phyloP scores from a whole-genome alignment of 2,797 vertebrate species.

The Naso thynnoides region DNA sequence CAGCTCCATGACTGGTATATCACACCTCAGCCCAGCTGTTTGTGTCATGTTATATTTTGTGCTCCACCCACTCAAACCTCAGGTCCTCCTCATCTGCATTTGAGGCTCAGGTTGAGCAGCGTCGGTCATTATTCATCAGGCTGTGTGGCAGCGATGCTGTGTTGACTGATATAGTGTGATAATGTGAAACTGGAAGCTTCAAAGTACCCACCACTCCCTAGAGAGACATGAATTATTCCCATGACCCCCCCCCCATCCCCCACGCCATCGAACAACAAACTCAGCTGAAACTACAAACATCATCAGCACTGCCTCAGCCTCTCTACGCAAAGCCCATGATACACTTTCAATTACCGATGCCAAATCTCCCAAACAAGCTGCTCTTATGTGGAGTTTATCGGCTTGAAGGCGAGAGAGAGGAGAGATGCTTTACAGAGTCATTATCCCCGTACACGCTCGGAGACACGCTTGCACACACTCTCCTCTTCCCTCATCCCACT shows the following conservation, averaged over 20 bases:
- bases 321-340: slow-evolving; percentile 51
- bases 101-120: slow-evolving; percentile 18
- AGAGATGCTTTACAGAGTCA: slow-evolving; percentile 64
- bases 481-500: slow-evolving; percentile 43
- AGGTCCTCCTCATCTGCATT: slow-evolving; percentile 21
- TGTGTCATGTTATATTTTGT: neutral
- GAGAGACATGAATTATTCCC: slow-evolving; percentile 77
- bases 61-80: slow-evolving; percentile 12
- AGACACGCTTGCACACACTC: slow-evolving; percentile 32
- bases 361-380: slow-evolving; percentile 67
- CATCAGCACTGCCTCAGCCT: slow-evolving; percentile 54
- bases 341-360: slow-evolving; percentile 74
- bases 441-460: slow-evolving; percentile 53
- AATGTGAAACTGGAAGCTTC: slow-evolving; percentile 69
- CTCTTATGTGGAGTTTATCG: slow-evolving; percentile 72
- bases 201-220: slow-evolving; percentile 62
- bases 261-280: slow-evolving; percentile 52
- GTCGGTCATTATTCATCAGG: slow-evolving; percentile 43
- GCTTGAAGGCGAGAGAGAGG: slow-evolving; percentile 61
- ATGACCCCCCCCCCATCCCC: neutral
- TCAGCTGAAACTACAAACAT: slow-evolving; percentile 68
- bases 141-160: slow-evolving; percentile 28
- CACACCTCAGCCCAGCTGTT: neutral
- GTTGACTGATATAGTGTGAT: slow-evolving; percentile 43
- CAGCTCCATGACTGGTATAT: neutral